phyloP scores from a whole-genome alignment of 2,888 invertebrate genomes.

The Trachelus tabidus region DNA sequence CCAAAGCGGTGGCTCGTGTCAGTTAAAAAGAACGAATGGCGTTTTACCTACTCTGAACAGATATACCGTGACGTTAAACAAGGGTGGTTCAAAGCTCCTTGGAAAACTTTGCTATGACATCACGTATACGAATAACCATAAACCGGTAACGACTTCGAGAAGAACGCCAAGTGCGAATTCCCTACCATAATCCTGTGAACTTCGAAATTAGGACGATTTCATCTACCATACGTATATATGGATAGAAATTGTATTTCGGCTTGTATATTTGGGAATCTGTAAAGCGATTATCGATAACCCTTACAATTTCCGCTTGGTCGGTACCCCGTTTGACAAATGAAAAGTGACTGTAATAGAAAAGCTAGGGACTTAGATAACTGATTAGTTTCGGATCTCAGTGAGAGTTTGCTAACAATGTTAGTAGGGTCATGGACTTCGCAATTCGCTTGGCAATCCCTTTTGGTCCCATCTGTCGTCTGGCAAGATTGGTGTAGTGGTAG shows the following conservation, averaged over 20 bases:
- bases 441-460: conserved; percentile 4
- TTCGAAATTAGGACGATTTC: background rate
- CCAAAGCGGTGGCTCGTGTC: background rate
- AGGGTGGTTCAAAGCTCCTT: background rate
- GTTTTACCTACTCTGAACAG: background rate
- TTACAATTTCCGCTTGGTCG: background rate
- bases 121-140: conserved; percentile 8
- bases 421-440: background rate
- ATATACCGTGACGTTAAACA: background rate
- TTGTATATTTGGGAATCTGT: background rate
- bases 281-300: background rate
- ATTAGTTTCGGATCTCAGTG: background rate
- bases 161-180: background rate
- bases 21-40: background rate
- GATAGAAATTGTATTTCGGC: background rate
- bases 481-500: background rate
- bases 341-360: background rate
- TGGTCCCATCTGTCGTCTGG: conserved; percentile 7
- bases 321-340: background rate
- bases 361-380: background rate
- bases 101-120: background rate
- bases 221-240: background rate
- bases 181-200: background rate
- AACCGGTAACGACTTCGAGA: conserved; percentile 10
- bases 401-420: background rate